Evolutionary conservation across 1,140 invertebrate species (phyloP), one percentile per base, ranked within the genome.

Genomic region (Ptiloglossa arizonensis): DNA sequence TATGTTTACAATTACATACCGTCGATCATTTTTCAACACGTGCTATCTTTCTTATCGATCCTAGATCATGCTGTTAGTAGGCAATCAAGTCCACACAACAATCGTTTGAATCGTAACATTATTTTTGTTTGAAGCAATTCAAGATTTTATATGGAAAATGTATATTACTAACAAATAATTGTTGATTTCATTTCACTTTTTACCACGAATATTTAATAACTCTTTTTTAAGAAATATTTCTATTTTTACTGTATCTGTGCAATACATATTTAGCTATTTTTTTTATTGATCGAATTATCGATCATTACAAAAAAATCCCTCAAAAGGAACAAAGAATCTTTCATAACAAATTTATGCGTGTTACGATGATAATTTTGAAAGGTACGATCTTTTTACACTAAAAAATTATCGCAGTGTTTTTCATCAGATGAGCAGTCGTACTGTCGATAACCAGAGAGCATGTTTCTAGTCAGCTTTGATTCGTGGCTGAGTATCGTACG

Each of bases 401-500:
- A 15, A 11, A 5, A 57, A 57, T 27, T 15, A 32, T 32, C 27
- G 19, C 4, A 15, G 15, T 24, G 27, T 5, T 57, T 57, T 29
- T 29, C 1, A 32, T 46, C 13, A 59, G 22, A 46, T 59, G 48
- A 5, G 15, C 29, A 3, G 22, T n/a, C 35, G 6, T 48, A 19
- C 13, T 32, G 2, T 35, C 29, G 73, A 60, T 60, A 76, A 69
- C 22, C 22, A 2, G 13, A 5, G 22, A 22, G 2, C 54, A 46
- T 32, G 63, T 57, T 38, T 29, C 15, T 19, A 1, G 17, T 5
- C 13, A 46, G 17, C 50, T 48, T 29, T 32, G 66, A 69, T 60
- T 76, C 32, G 66, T 50, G 44, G 22, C n/a, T 29, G 6, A 35
- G 57, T 59, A 69, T 76, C 73, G 13, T 29, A 60, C 38, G 54